A percentile compares a stretch with the other conserved stretches of the same genome.
These are phyloP conservation scores for Saimiri boliviensis DNA, from an alignment of 2,113 vertebrate genomes.

Conservation along the genomic window DNA sequence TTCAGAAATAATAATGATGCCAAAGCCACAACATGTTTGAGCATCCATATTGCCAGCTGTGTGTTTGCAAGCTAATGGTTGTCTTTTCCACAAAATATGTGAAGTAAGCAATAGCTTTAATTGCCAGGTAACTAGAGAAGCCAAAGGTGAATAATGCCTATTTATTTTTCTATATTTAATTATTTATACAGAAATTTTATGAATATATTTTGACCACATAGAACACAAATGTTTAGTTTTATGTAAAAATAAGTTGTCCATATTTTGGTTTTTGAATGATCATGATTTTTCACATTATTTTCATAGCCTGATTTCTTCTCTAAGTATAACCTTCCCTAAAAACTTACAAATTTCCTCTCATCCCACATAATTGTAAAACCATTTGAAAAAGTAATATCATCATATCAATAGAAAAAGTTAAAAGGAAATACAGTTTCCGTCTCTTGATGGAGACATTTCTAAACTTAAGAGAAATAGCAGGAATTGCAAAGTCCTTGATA, in stretches of 20 bases:
- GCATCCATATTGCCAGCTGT: not conserved
- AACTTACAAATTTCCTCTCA: not conserved
- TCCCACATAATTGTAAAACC: not conserved
- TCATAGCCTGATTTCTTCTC: not conserved
- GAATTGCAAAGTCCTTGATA: not conserved
- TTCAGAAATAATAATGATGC: constrained; percentile 46
- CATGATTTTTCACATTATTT: not conserved
- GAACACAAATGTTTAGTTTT: not conserved
- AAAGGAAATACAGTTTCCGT: not conserved
- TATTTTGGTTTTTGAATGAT: not conserved
- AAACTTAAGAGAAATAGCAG: not conserved
- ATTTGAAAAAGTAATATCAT: not conserved
- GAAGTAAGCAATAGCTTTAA: constrained; percentile 48
- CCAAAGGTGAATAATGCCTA: not conserved
- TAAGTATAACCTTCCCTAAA: not conserved
- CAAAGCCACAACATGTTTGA: not conserved
- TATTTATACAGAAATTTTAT: constrained; percentile 48
- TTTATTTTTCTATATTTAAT: constrained; percentile 50
- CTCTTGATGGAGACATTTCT: not conserved
- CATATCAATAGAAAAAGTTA: not conserved
- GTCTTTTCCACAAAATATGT: constrained; percentile 15
- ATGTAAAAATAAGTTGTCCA: not conserved
- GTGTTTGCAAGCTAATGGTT: constrained; percentile 28
- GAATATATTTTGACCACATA: not conserved
- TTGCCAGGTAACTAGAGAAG: constrained; percentile 27